These are phyloP conservation scores for Hippocampus abdominalis DNA, from an alignment of 2,113 vertebrate species.

Conservation along the genomic window DNA sequence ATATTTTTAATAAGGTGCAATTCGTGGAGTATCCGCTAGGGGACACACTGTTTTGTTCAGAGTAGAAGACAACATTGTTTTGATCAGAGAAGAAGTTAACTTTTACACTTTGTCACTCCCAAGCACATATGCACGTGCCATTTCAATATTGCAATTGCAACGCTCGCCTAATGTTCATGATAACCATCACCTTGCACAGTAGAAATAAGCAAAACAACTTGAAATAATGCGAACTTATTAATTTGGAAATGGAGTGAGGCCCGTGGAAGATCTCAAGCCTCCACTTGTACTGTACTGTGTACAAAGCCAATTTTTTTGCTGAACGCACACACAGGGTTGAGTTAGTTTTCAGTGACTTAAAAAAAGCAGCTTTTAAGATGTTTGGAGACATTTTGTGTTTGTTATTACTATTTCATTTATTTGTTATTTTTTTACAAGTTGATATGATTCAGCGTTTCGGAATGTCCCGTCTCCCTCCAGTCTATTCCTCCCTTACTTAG, in stretches of 20 bases:
- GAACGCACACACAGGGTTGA: neutral
- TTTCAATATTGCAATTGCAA: too few relatives aligned
- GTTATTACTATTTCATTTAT: too few relatives aligned
- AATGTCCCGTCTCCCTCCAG: neutral
- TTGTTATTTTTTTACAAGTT: neutral
- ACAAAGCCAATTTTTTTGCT: neutral
- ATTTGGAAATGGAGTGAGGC: neutral
- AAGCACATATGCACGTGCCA: too few relatives aligned
- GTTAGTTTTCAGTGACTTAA: neutral
- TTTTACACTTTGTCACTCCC: too few relatives aligned
- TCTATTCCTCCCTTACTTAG: neutral
- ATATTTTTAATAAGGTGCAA: too few relatives aligned
- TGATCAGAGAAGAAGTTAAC: too few relatives aligned
- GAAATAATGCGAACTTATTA: neutral
- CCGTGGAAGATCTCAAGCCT: neutral
- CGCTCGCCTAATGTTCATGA: too few relatives aligned
- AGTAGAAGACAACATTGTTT: too few relatives aligned
- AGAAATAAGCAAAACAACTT: too few relatives aligned
- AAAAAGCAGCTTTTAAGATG: neutral
- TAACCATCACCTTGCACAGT: too few relatives aligned
- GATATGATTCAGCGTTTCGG: neutral
- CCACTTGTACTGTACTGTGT: neutral
- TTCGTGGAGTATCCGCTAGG: too few relatives aligned
- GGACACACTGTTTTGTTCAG: too few relatives aligned
- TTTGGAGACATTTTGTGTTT: neutral